phyloP scores from a whole-genome alignment of 2,113 vertebrate genomes.

The Onychorhynchus coronatus region DNA sequence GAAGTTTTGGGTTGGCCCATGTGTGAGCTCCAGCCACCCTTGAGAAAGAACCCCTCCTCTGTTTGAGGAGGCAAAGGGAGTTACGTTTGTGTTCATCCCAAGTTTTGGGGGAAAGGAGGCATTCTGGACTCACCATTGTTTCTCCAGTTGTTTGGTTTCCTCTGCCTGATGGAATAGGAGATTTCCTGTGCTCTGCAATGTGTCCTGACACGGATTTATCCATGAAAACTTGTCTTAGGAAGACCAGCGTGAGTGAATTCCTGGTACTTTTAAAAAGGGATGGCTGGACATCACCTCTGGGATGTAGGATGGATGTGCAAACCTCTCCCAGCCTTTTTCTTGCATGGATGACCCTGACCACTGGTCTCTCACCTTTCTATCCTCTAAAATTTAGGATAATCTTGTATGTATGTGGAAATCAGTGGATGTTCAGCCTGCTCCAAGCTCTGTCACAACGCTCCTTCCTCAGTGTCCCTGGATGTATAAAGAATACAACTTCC shows the following conservation, averaged over 20 bases:
- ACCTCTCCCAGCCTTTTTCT: not conserved
- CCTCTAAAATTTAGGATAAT: not conserved
- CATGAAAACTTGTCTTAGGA: not conserved
- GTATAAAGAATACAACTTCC: not conserved
- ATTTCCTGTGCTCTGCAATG: not conserved
- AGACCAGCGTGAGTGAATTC: not conserved
- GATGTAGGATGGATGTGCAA: not conserved
- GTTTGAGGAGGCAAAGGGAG: not conserved
- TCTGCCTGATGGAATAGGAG: not conserved
- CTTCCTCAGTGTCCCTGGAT: not conserved
- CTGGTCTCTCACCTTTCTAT: not conserved
- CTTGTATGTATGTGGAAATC: not conserved
- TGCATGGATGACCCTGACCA: not conserved
- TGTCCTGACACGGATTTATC: not conserved
- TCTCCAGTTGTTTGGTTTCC: not conserved
- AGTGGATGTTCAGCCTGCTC: not conserved
- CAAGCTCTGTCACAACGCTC: not conserved
- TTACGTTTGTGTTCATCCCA: not conserved
- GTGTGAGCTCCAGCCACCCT: rapidly evolving
- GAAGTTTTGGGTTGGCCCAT: not conserved
- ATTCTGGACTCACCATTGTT: rapidly evolving
- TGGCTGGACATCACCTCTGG: not conserved
- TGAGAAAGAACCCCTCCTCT: not conserved
- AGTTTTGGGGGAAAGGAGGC: not conserved
- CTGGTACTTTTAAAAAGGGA: not conserved